Percentiles rank a stretch among this genome's conserved stretches.
These are phyloP conservation scores for Ichneumoninae sp. DNA, from an alignment of 2,888 invertebrate genomes.

Conservation along the genomic window DNA sequence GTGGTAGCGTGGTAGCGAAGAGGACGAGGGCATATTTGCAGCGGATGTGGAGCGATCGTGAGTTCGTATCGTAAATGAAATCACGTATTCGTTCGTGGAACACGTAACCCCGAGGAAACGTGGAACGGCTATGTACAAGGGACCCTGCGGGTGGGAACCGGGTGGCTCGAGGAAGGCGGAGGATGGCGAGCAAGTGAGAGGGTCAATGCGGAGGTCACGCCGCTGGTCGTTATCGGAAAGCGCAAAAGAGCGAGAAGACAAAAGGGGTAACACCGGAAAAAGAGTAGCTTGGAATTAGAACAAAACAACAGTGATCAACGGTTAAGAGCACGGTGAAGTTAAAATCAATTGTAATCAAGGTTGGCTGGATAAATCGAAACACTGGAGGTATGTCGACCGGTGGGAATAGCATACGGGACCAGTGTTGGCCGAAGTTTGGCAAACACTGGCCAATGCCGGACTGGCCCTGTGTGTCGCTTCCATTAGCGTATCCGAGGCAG, in stretches of 20 bases:
- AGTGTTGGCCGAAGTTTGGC: background rate
- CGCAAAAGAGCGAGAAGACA: conserved; percentile 6
- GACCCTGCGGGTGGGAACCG: background rate
- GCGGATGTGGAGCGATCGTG: conserved; percentile 79
- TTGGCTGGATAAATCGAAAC: conserved; percentile 78
- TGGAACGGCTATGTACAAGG: conserved; percentile 42
- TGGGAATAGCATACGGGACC: background rate
- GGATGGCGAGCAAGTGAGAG: conserved; percentile 17
- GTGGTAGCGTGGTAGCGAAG: conserved; percentile 42
- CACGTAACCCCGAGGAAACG: conserved; percentile 74
- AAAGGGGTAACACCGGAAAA: background rate
- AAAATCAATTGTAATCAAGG: conserved; percentile 81
- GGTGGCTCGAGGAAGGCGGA: conserved; percentile 27
- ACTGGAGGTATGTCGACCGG: conserved; percentile 54
- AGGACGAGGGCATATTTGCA: conserved; percentile 69
- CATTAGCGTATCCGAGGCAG: conserved; percentile 16
- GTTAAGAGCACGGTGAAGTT: conserved; percentile 64
- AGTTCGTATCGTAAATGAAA: conserved; percentile 83
- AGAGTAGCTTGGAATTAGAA: conserved; percentile 36
- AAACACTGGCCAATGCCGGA: background rate
- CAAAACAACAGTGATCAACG: conserved; percentile 38
- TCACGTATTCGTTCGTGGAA: conserved; percentile 81
- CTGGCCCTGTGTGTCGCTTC: background rate
- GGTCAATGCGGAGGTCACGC: conserved; percentile 47
- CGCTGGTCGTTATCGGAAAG: conserved; percentile 40